These are phyloP conservation scores for Thinocorus orbignyianus DNA, from an alignment of 2,113 vertebrate genomes.

Conservation along the genomic window DNA sequence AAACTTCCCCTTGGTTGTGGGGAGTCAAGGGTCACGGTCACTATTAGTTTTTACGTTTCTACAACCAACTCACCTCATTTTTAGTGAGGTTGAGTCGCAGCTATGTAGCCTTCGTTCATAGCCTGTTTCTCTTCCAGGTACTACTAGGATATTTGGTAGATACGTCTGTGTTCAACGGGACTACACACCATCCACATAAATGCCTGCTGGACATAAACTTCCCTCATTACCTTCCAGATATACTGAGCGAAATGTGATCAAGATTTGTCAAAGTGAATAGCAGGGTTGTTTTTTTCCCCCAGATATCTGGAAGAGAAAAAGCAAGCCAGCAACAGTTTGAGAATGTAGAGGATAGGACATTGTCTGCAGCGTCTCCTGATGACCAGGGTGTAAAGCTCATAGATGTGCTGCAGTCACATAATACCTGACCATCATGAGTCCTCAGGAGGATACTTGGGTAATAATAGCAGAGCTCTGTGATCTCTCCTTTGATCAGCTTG, in stretches of 20 bases:
- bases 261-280: background rate
- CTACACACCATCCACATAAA: background rate
- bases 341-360: background rate
- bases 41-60: background rate
- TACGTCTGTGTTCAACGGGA: background rate
- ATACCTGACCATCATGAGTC: background rate
- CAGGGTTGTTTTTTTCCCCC: too few species aligned
- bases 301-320: background rate
- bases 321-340: background rate
- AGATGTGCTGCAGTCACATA: background rate
- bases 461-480: background rate
- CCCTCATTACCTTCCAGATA: rapidly evolving
- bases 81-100: background rate
- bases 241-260: background rate
- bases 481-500: background rate
- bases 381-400: background rate
- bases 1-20: too few species aligned
- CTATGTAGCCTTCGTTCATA: background rate
- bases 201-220: background rate
- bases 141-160: background rate
- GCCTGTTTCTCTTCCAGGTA: background rate
- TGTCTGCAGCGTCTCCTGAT: background rate
- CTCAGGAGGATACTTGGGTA: background rate
- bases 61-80: background rate
- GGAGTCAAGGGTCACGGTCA: too few species aligned